Percentiles rank a stretch among this genome's conserved stretches.
These are phyloP conservation scores for Eledone cirrhosa DNA, from an alignment of 2,888 invertebrate species.

Conservation along the genomic window DNA sequence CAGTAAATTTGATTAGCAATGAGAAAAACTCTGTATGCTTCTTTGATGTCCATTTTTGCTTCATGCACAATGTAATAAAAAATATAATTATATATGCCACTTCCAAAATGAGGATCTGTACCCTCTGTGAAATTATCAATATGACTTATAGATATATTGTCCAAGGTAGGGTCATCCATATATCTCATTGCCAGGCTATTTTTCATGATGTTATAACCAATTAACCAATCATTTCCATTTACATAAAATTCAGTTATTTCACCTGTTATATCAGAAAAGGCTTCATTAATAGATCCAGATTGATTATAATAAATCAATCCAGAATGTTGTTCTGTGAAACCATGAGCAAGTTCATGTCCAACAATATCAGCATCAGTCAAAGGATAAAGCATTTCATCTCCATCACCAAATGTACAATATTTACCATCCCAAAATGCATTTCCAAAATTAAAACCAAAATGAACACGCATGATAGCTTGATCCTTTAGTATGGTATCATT, in stretches of 20 bases:
- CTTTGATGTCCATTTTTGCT: constrained; percentile 36
- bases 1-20: constrained; percentile 50
- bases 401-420: constrained; percentile 47
- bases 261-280: constrained; percentile 49
- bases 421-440: constrained; percentile 52
- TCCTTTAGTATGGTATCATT: constrained; percentile 33
- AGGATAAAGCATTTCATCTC: constrained; percentile 39
- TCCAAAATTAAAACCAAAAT: constrained; percentile 40
- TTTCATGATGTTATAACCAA: constrained; percentile 35
- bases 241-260: constrained; percentile 34
- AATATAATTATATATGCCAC: constrained; percentile 45
- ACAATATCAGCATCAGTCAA: constrained; percentile 44
- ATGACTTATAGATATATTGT: constrained; percentile 44
- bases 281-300: constrained; percentile 50
- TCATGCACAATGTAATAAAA: constrained; percentile 43
- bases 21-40: constrained; percentile 43
- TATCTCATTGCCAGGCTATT: constrained; percentile 38
- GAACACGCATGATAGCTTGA: constrained; percentile 43
- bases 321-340: constrained; percentile 44
- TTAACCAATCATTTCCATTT: constrained; percentile 34
- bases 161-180: constrained; percentile 42
- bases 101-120: constrained; percentile 45
- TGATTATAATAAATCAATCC: constrained; percentile 44
- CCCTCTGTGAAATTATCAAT: constrained; percentile 36
- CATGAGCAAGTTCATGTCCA: constrained; percentile 50